These are phyloP conservation scores for Aphyosemion australe DNA, from an alignment of 2,113 vertebrate genomes.

Conservation along the genomic window DNA sequence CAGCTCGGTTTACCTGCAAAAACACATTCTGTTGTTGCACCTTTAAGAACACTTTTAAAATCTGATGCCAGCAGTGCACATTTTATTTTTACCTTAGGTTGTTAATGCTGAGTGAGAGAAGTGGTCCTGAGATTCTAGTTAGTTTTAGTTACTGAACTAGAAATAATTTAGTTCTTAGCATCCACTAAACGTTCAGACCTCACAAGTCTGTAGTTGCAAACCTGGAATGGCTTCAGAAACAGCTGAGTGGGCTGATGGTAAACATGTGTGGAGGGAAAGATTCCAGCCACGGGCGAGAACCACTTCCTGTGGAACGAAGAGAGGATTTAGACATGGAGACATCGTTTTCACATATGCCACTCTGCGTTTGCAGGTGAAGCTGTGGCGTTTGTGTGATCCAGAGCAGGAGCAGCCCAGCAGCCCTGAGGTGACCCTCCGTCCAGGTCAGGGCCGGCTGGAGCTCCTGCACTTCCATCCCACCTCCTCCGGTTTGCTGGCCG, in stretches of 20 bases:
- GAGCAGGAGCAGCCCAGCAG: conserved; percentile 65
- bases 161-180: conserved; percentile 8
- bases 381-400: conserved; percentile 84
- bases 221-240: neutral
- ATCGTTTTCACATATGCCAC: neutral
- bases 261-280: neutral
- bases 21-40: conserved; percentile 20
- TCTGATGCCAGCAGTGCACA: conserved; percentile 16
- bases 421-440: conserved; percentile 76
- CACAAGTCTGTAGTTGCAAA: neutral
- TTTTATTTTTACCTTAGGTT: neutral
- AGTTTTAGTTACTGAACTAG: conserved; percentile 14
- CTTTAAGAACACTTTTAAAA: conserved; percentile 8
- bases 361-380: conserved; percentile 82
- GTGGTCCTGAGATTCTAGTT: neutral
- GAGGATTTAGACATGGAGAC: neutral
- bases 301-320: neutral
- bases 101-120: conserved; percentile 19
- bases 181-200: conserved; percentile 2
- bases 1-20: conserved; percentile 55
- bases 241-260: neutral
- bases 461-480: conserved; percentile 88
- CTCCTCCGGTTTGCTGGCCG: conserved; percentile 81
- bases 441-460: conserved; percentile 70
- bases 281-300: neutral